Evolutionary conservation across 1,140 invertebrate species (phyloP).

Genomic region (Drosophila cardini): DNA sequence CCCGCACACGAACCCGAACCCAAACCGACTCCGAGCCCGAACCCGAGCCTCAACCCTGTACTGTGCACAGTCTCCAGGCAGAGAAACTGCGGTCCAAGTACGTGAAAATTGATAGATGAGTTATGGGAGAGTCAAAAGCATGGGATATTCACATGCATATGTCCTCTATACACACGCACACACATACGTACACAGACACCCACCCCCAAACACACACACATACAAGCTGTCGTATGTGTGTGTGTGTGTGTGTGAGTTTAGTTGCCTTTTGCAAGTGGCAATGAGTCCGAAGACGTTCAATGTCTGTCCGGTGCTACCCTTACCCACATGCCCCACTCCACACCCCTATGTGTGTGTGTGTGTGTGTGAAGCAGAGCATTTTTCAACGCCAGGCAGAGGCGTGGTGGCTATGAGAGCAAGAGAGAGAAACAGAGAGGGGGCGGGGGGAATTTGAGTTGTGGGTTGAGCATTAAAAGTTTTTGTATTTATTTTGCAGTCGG

Average conservation of each 20-base stretch:
- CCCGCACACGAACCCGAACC: slow-evolving; percentile 23
- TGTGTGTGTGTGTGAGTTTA: slow-evolving; percentile 49
- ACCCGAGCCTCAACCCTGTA: slow-evolving; percentile 24
- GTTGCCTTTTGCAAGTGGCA: slow-evolving; percentile 78
- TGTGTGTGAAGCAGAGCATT: slow-evolving; percentile 58
- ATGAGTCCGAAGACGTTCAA: slow-evolving; percentile 81
- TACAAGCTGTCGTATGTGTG: slow-evolving; percentile 21
- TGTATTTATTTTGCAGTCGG: slow-evolving; percentile 84
- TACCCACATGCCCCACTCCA: slow-evolving; percentile 11
- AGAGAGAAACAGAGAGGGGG: neutral
- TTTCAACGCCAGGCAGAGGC: slow-evolving; percentile 69
- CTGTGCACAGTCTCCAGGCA: slow-evolving; percentile 4
- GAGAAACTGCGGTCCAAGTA: slow-evolving; percentile 75
- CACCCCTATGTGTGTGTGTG: slow-evolving; percentile 16
- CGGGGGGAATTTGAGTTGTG: slow-evolving; percentile 3
- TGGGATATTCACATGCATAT: slow-evolving; percentile 69
- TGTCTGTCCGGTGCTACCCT: slow-evolving; percentile 57
- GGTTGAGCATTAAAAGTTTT: slow-evolving; percentile 77
- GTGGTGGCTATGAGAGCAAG: neutral
- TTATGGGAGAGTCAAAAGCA: slow-evolving; percentile 62
- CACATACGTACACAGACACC: slow-evolving; percentile 14
- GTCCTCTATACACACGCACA: slow-evolving; percentile 63
- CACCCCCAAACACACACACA: slow-evolving; percentile 8
- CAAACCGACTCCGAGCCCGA: slow-evolving; percentile 25
- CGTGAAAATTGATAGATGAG: slow-evolving; percentile 85